Conservation (phyloP, 2,113 vertebrate species). For the Nyctereutes procyonoides region DNA sequence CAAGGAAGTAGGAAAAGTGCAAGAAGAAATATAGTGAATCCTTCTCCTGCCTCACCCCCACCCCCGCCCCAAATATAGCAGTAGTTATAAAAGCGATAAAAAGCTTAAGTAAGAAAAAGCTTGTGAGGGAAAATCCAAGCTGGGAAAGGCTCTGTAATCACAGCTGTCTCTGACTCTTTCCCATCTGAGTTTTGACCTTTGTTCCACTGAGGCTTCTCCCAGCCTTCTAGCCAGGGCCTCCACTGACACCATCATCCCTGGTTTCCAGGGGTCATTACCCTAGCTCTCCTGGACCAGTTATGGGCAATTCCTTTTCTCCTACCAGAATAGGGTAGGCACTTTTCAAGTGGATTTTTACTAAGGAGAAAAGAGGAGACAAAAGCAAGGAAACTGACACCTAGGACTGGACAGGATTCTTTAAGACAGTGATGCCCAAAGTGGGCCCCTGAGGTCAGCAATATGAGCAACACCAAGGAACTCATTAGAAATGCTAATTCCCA, state of each 20-base stretch:
- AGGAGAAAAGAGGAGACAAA: slow-evolving; percentile 6
- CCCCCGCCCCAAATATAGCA: background rate
- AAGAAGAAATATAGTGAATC: background rate
- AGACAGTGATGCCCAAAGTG: slow-evolving; percentile 24
- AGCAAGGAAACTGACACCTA: slow-evolving; percentile 12
- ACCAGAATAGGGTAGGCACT: background rate
- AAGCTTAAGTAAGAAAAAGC: slow-evolving; percentile 55
- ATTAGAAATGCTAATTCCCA: slow-evolving; percentile 27
- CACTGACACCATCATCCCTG: background rate
- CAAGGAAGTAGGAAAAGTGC: background rate
- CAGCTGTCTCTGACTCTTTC: slow-evolving; percentile 29
- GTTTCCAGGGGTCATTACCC: background rate
- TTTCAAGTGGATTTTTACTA: slow-evolving; percentile 44
- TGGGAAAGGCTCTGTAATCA: slow-evolving; percentile 10
- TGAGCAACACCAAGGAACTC: background rate
- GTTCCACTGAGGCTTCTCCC: background rate
- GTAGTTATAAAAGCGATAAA: slow-evolving; percentile 23
- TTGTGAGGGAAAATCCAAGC: slow-evolving; percentile 2
- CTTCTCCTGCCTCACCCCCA: background rate
- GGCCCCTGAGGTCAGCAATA: background rate
- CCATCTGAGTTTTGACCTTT: background rate
- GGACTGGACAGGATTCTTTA: background rate
- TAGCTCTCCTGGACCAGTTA: background rate
- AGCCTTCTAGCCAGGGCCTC: background rate
- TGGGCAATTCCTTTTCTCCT: background rate